Base-by-base conservation (phyloP, 2,113 vertebrate genomes). In the Tyrannus savana region DNA sequence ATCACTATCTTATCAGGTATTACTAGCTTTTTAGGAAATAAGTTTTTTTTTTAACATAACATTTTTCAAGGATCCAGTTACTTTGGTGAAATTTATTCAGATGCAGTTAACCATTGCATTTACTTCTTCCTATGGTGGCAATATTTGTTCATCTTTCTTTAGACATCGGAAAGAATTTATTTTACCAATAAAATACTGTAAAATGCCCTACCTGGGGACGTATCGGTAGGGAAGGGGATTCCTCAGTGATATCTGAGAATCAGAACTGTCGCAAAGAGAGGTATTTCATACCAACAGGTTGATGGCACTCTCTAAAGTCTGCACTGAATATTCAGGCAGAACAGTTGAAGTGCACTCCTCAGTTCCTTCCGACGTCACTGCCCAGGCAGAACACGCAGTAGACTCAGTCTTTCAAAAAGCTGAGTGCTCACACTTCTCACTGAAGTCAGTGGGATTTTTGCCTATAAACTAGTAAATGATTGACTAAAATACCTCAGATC, bases 331-430 rank as follows among this genome's bases (percentile, higher is more conserved):
- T 58, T 94, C 84, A 88, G 30, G 89, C 84, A 91, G 93, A 96
- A 91, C 91, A 76, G 42, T 7, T 96, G 84, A 94, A 94, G 90
- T 77, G 83, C 60, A 64, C 56, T 90, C 18, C 79, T 93, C 35
- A 75, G 25, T 50, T 90, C 52, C 49, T 84, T 60, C 33, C 35
- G 72, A 31, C 28, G 0, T 75, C 93, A 84, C 73, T 81, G 79
- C 83, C 41, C 85, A 89, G 73, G 69, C 68, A 85, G 77, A 84
- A 73, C 27, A 63, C 7, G 2, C 88, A 90, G 37, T 14, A 41
- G 64, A 81, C 41, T 21, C 12, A 90, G 7, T 44, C 55, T 41
- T 33, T 37, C 6, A 10, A 67, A 66, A 60, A 80, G 59, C 41
- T 66, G 41, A 89, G 62, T 87, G 52, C 49, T 46, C 0, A 0